Conservation (phyloP, 2,113 vertebrate species). For the Tor tambroides region DNA sequence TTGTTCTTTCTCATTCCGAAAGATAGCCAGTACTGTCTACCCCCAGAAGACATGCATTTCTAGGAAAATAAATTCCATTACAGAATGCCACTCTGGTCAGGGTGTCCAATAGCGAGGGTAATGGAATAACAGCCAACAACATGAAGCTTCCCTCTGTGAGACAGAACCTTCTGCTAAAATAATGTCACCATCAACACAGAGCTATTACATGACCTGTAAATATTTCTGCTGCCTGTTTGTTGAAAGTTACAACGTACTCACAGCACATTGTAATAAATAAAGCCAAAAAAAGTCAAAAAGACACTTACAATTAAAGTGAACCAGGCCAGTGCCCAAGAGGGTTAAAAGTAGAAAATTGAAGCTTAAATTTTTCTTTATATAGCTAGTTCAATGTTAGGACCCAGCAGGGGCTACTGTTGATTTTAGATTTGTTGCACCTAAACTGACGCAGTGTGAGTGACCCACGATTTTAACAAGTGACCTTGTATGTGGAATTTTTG, state of each 20-base stretch:
- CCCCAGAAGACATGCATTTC: slow-evolving; percentile 31
- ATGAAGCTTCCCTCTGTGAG: slow-evolving; percentile 18
- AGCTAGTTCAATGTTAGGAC: background rate
- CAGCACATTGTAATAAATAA: background rate
- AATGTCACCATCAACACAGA: background rate
- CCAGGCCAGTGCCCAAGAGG: background rate
- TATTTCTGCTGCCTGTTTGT: background rate
- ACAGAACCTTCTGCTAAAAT: slow-evolving; percentile 30
- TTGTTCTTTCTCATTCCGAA: slow-evolving; percentile 23
- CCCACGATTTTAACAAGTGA: no score
- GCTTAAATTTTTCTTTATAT: background rate
- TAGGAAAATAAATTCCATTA: slow-evolving; percentile 40
- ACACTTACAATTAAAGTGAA: background rate
- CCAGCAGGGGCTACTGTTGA: background rate
- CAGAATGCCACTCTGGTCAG: slow-evolving; percentile 36
- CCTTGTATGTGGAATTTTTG: no score
- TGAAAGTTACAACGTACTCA: background rate
- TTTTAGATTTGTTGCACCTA: background rate
- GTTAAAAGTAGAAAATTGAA: background rate
- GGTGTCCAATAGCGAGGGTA: slow-evolving; percentile 30
- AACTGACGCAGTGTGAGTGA: no score
- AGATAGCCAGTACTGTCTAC: slow-evolving; percentile 3
- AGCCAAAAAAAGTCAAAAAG: background rate
- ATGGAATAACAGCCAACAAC: slow-evolving; percentile 45
- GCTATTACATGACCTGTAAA: slow-evolving; percentile 39